Evolutionary conservation across 2,113 vertebrate genomes (phyloP).

Genomic region (Sinocyclocheilus maitianheensis): DNA sequence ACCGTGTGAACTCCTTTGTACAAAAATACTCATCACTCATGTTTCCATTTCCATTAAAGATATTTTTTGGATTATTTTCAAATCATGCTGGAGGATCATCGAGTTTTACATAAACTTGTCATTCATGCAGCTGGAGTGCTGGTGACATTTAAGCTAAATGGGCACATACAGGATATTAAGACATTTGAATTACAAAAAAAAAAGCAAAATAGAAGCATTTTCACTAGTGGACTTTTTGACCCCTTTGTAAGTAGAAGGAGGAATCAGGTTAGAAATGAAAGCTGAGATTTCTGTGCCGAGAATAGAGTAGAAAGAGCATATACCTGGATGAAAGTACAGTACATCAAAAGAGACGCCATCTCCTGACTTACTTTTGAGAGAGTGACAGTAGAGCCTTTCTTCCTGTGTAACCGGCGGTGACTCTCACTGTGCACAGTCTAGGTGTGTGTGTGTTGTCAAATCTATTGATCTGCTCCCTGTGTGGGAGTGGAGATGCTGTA

Average conservation of each 20-base stretch:
- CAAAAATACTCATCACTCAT: too few relatives aligned
- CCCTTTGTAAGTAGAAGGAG: background rate
- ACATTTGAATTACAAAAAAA: background rate
- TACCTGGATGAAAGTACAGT: conserved; percentile 40
- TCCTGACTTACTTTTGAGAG: conserved; percentile 37
- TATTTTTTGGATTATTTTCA: too few relatives aligned
- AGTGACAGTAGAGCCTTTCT: conserved; percentile 44
- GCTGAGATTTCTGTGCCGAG: background rate
- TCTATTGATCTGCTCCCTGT: conserved; percentile 63
- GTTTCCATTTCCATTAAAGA: too few relatives aligned
- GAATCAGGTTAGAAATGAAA: background rate
- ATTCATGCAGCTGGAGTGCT: background rate
- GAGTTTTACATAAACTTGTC: background rate
- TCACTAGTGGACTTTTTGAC: background rate
- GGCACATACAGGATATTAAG: background rate
- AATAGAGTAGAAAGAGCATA: background rate
- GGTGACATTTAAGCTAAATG: background rate
- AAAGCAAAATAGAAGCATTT: background rate
- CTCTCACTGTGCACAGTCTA: conserved; percentile 37
- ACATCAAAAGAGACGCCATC: conserved; percentile 32
- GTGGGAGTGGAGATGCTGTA: conserved; percentile 64
- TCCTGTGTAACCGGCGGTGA: conserved; percentile 45
- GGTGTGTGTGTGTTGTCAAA: conserved; percentile 37
- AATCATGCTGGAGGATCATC: background rate
- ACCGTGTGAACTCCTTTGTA: too few relatives aligned